phyloP scores from a whole-genome alignment of 2,113 vertebrate genomes.

The Verasper variegatus region DNA sequence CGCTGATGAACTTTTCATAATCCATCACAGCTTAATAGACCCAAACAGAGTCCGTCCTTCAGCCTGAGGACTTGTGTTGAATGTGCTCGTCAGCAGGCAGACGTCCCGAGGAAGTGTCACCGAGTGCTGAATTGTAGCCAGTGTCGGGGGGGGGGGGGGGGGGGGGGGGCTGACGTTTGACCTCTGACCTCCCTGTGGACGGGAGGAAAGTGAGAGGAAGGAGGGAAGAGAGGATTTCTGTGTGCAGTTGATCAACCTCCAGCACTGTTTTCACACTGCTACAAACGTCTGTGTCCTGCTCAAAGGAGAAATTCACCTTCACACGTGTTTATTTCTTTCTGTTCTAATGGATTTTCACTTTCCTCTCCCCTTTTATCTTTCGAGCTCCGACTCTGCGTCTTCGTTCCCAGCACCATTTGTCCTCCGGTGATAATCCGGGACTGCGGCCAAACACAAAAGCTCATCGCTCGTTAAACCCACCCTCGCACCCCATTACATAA shows the following conservation, averaged over 20 bases:
- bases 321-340: not conserved
- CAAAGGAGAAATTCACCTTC: not conserved
- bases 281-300: not conserved
- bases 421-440: conserved; percentile 31
- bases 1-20: conserved; percentile 14
- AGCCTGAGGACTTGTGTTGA: conserved; percentile 21
- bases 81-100: conserved; percentile 25
- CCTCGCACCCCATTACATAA: conserved; percentile 10
- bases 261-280: too few species aligned
- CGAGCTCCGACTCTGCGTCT: not conserved
- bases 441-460: conserved; percentile 18
- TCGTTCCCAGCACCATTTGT: not conserved
- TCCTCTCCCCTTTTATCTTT: not conserved
- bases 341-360: not conserved
- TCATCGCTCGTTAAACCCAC: conserved; percentile 25
- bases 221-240: not conserved
- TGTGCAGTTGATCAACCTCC: too few species aligned
- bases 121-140: too few species aligned
- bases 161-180: not conserved
- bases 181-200: conserved; percentile 24
- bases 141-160: too few species aligned
- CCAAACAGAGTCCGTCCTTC: conserved; percentile 41
- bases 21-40: conserved; percentile 37
- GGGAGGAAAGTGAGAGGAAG: not conserved
- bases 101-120: conserved; percentile 15